A percentile compares a stretch with the other conserved stretches of the same genome.
These are phyloP conservation scores for Eristalinus sepulchralis DNA, from an alignment of 2,888 invertebrate genomes.

Conservation along the genomic window DNA sequence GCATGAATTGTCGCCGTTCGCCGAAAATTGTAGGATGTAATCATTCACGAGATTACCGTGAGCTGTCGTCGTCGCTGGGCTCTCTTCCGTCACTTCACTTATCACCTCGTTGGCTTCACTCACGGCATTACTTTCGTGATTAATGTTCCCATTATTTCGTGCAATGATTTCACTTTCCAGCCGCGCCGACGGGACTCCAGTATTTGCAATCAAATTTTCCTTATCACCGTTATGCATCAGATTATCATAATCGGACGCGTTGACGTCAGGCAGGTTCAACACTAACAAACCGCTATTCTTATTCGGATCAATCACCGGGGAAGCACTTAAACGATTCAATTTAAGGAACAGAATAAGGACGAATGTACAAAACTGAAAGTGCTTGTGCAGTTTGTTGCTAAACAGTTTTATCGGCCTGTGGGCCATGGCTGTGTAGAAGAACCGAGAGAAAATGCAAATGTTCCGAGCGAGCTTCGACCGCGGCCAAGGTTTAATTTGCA, in stretches of 20 bases:
- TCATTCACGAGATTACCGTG: conserved; percentile 33
- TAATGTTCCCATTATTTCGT: conserved; percentile 14
- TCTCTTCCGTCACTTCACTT: neutral
- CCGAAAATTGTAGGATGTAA: conserved; percentile 29
- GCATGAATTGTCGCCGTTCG: conserved; percentile 72
- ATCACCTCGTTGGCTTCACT: neutral
- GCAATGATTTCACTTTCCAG: conserved; percentile 25
- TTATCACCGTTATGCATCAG: conserved; percentile 26
- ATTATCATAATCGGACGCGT: neutral
- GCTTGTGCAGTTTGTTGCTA: conserved; percentile 5
- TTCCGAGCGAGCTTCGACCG: neutral
- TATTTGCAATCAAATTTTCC: conserved; percentile 8
- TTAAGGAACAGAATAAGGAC: conserved; percentile 69
- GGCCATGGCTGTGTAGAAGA: neutral
- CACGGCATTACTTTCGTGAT: conserved; percentile 27
- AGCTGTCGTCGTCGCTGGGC: neutral
- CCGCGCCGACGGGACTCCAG: conserved; percentile 4
- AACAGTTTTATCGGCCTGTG: neutral
- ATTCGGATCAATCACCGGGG: conserved; percentile 54
- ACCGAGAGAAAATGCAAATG: neutral
- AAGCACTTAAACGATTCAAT: conserved; percentile 50
- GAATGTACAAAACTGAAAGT: conserved; percentile 21
- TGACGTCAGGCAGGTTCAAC: conserved; percentile 4
- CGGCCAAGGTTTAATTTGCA: conserved; percentile 34
- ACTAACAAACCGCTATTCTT: conserved; percentile 8